phyloP scores from a whole-genome alignment of 1,140 invertebrate species.

The Rhopalosiphum padi region DNA sequence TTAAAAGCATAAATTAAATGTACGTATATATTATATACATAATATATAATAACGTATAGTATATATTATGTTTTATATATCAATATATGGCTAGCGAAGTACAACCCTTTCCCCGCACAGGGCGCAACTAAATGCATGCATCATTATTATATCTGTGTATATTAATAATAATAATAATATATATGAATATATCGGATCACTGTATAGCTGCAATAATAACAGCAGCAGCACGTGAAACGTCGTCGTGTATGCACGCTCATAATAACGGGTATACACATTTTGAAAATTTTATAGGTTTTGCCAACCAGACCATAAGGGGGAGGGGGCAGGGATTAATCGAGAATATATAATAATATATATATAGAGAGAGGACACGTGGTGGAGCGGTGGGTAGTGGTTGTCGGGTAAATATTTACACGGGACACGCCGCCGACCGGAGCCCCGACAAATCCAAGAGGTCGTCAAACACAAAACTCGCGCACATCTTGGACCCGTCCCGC shows the following conservation, averaged over 20 bases:
- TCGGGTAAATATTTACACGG: constrained; percentile 43
- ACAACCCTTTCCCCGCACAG: background rate
- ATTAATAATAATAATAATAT: background rate
- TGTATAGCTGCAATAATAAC: background rate
- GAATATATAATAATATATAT: background rate
- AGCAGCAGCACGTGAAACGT: background rate
- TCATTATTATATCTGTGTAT: background rate
- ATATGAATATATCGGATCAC: constrained; percentile 6
- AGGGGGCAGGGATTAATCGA: constrained; percentile 14
- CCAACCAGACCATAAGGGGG: background rate
- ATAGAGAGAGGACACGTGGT: background rate
- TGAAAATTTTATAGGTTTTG: constrained; percentile 13
- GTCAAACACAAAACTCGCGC: constrained; percentile 52
- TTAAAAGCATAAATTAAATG: too few species aligned
- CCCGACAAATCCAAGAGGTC: constrained; percentile 56
- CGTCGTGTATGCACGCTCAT: background rate
- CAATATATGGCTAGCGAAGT: background rate
- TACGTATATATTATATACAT: too few species aligned
- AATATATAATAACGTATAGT: too few species aligned
- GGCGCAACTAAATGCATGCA: background rate
- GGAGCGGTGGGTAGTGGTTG: background rate
- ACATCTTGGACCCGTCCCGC: constrained; percentile 43
- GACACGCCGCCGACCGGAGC: background rate
- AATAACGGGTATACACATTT: background rate
- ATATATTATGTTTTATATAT: background rate